These are phyloP conservation scores for Drosophila asahinai DNA, from an alignment of 1,140 invertebrate species.

Conservation along the genomic window DNA sequence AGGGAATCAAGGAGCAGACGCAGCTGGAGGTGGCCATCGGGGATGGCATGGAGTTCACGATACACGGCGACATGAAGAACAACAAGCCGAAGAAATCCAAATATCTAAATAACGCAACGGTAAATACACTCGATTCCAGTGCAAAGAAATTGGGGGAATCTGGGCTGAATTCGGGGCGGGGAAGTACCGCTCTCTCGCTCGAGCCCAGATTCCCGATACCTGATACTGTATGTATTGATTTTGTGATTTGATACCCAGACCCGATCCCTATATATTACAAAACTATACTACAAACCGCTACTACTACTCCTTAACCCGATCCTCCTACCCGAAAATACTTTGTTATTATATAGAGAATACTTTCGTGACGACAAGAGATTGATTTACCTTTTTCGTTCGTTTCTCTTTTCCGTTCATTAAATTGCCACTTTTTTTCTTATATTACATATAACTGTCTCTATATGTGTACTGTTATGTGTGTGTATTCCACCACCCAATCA, in stretches of 20 bases:
- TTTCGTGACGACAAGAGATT: slow-evolving; percentile 72
- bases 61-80: slow-evolving; percentile 93
- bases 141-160: background rate
- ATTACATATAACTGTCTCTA: slow-evolving; percentile 77
- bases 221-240: slow-evolving; percentile 14
- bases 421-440: slow-evolving; percentile 66
- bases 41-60: slow-evolving; percentile 96
- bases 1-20: slow-evolving; percentile 94
- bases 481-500: slow-evolving; percentile 75
- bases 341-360: slow-evolving; percentile 58
- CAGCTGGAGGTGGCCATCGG: slow-evolving; percentile 95
- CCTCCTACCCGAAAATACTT: slow-evolving; percentile 17
- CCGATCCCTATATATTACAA: slow-evolving; percentile 1
- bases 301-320: background rate
- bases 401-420: slow-evolving; percentile 73
- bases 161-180: background rate
- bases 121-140: slow-evolving; percentile 77
- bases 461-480: slow-evolving; percentile 77
- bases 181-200: background rate
- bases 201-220: background rate
- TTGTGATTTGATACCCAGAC: slow-evolving; percentile 12
- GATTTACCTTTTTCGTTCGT: slow-evolving; percentile 76
- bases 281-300: slow-evolving; percentile 28
- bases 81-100: slow-evolving; percentile 90
- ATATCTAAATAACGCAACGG: slow-evolving; percentile 90